Evolutionary conservation across 1,140 invertebrate species (phyloP).

Genomic region (Bombus affinis): DNA sequence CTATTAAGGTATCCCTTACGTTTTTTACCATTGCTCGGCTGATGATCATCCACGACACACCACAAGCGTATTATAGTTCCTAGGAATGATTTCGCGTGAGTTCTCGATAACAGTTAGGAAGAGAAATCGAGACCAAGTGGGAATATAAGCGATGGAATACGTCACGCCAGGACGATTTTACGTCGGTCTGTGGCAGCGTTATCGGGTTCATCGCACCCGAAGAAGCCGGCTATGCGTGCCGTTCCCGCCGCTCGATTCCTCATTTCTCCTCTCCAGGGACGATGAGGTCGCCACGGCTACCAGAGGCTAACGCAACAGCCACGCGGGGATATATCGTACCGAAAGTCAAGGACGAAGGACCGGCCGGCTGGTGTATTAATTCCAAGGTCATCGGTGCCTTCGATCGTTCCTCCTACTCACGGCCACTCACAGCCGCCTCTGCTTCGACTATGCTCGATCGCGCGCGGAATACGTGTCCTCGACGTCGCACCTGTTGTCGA

Average conservation of each 20-base stretch:
- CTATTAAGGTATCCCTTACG: too few relatives aligned
- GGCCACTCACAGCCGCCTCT: neutral
- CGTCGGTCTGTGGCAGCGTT: neutral
- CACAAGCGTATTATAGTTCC: neutral
- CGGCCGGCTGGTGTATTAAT: conserved; percentile 26
- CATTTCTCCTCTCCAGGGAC: conserved; percentile 36
- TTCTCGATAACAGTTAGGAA: neutral
- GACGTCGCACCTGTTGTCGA: conserved; percentile 3
- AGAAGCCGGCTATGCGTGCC: conserved; percentile 28
- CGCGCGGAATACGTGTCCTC: neutral
- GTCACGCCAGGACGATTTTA: conserved; percentile 38
- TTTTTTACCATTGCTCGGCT: accelerated
- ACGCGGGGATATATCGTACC: conserved; percentile 14
- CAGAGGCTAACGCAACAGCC: neutral
- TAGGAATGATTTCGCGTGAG: neutral
- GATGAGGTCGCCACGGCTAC: neutral
- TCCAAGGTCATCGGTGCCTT: conserved; percentile 34
- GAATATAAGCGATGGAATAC: neutral
- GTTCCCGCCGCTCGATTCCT: conserved; percentile 31
- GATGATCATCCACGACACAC: too few relatives aligned
- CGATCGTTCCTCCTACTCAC: conserved; percentile 22
- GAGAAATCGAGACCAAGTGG: neutral
- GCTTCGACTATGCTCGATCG: neutral
- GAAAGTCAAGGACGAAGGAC: conserved; percentile 54
- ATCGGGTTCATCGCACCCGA: conserved; percentile 43